Evolutionary conservation across 2,113 vertebrate species (phyloP), one percentile per base, ranked within the genome.

Genomic region (Gobius niger): DNA sequence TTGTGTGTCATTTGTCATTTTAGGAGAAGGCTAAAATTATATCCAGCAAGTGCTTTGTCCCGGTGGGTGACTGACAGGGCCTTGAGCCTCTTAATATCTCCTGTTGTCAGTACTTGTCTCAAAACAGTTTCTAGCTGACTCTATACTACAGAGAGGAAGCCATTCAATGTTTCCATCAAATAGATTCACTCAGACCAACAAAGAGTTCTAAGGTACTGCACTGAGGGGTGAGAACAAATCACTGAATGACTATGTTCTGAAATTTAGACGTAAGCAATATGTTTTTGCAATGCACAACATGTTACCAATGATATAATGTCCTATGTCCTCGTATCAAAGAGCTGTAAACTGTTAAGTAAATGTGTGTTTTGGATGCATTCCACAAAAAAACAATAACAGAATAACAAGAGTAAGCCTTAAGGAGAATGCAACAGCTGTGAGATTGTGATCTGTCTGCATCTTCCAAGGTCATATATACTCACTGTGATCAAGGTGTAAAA

Each of bases 121-220:
- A n/a, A n/a, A 78, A 16, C 50, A 9, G 15, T 12, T 56, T 56
- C 78, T 70, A 59, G 78, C 74, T 70, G 80, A 68, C 70, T 80
- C 53, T 71, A 60, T 82, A 69, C 85, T 87, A 81, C 80, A 84
- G 80, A 85, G 78, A 67, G 50, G 9, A 4, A 47, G 85, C 77
- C 86, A 71, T 68, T 68, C 62, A 68, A 82, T 80, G 75, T 85
- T 80, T 84, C 70, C n/a, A n/a, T n/a, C n/a, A 85, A 82, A 77
- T 87, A 87, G n/a, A n/a, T n/a, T n/a, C n/a, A n/a, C n/a, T n/a
- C n/a, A n/a, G n/a, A n/a, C n/a, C n/a, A n/a, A n/a, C n/a, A n/a
- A n/a, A n/a, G n/a, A n/a, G n/a, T n/a, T n/a, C n/a, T n/a, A n/a
- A n/a, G n/a, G n/a, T n/a, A n/a, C n/a, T n/a, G n/a, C n/a, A n/a